Evolutionary conservation across 1,140 invertebrate genomes (phyloP).

Genomic region (Polyergus mexicanus): DNA sequence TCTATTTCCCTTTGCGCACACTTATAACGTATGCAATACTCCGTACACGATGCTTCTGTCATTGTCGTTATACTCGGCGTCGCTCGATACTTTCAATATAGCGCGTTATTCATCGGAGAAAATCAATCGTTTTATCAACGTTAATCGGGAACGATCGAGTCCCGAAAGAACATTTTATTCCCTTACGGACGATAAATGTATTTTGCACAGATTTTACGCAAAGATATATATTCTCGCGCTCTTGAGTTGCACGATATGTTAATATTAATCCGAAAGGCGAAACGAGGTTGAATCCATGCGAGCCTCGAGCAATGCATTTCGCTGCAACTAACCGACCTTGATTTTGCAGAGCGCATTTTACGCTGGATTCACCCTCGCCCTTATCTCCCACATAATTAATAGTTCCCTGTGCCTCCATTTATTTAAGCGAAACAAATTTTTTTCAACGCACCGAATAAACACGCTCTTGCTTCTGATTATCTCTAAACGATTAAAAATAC

Average conservation of each 20-base stretch:
- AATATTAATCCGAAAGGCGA: conserved; percentile 46
- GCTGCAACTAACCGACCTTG: conserved; percentile 47
- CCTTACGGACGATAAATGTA: neutral
- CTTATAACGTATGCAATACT: neutral
- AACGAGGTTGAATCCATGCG: conserved; percentile 5
- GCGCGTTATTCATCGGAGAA: neutral
- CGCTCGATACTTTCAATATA: conserved; percentile 11
- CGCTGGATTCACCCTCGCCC: conserved; percentile 45
- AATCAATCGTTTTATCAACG: neutral
- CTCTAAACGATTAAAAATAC: conserved; percentile 24
- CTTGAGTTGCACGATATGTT: conserved; percentile 8
- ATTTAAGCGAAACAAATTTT: conserved; percentile 45
- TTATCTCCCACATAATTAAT: conserved; percentile 56
- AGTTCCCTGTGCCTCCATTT: conserved; percentile 43
- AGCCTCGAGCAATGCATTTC: conserved; percentile 27
- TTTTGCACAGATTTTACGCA: neutral
- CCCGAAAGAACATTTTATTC: neutral
- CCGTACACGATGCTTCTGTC: neutral
- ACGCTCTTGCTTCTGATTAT: neutral
- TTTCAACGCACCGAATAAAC: neutral
- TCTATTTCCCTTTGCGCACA: conserved; percentile 58
- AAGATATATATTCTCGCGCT: neutral
- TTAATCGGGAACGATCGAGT: neutral
- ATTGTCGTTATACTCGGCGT: neutral
- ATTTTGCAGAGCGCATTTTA: conserved; percentile 48